Conservation (phyloP, 2,113 vertebrate species). For the Aptenodytes patagonicus region DNA sequence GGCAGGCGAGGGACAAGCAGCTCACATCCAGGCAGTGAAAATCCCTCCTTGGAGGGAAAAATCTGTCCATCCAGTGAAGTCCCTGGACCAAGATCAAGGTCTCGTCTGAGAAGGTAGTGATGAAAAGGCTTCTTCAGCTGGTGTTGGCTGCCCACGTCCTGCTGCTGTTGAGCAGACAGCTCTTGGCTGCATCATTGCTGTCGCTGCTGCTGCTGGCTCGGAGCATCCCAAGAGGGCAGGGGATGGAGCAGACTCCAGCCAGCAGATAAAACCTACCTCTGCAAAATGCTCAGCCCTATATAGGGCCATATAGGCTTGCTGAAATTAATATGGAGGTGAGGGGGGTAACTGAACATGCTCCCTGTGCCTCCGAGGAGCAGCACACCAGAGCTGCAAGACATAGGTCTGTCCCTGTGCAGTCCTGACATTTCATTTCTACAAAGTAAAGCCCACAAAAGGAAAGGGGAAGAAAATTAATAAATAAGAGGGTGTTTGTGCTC, state of each 20-base stretch:
- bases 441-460: neutral
- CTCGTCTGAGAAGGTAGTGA: neutral
- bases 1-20: neutral
- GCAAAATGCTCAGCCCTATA: neutral
- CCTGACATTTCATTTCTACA: neutral
- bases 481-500: neutral
- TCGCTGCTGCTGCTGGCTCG: neutral
- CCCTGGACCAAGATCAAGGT: neutral
- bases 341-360: neutral
- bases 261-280: neutral
- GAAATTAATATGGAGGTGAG: fast-evolving
- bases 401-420: neutral
- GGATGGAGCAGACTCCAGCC: neutral
- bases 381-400: neutral
- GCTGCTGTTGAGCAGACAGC: neutral
- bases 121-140: neutral
- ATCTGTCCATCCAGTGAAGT: neutral
- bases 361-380: neutral
- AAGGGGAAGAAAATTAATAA: neutral
- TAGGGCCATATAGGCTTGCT: neutral
- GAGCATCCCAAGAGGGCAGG: neutral
- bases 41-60: neutral
- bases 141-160: neutral
- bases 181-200: neutral
- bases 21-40: neutral